Evolutionary conservation across 2,113 vertebrate species (phyloP).

Genomic region (Cyprinodon brontotheroides): DNA sequence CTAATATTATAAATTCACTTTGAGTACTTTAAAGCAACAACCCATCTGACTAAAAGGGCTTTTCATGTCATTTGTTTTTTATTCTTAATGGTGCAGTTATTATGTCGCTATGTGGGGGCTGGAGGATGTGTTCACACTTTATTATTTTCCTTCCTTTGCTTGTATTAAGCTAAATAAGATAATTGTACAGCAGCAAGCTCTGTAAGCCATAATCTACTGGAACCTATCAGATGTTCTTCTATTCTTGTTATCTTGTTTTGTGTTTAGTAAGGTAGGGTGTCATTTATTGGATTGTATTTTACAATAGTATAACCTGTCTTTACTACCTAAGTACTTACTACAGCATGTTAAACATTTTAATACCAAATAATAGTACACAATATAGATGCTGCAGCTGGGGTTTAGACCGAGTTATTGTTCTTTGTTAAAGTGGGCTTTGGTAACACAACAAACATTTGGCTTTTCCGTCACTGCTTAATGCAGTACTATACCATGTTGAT

Average conservation of each 20-base stretch:
- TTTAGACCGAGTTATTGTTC: neutral
- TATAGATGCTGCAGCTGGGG: constrained; percentile 7
- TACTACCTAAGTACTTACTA: constrained; percentile 2
- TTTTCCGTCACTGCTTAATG: constrained; percentile 6
- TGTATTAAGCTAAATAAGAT: constrained; percentile 6
- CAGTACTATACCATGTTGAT: constrained; percentile 8
- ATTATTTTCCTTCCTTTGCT: neutral
- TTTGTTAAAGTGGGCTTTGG: neutral
- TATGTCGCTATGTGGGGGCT: neutral
- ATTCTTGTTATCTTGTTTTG: neutral
- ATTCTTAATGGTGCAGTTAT: neutral
- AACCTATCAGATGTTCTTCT: neutral
- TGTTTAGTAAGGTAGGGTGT: neutral
- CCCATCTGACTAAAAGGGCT: neutral
- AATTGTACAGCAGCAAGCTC: constrained; percentile 8
- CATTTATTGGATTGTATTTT: neutral
- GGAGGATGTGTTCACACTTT: neutral
- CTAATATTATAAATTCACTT: constrained; percentile 7
- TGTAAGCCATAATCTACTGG: neutral
- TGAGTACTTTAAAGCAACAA: constrained; percentile 9
- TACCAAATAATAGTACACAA: neutral
- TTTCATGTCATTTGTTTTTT: neutral
- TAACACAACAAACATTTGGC: constrained; percentile 1
- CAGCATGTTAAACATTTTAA: neutral
- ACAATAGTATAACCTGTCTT: neutral